phyloP scores from a whole-genome alignment of 2,797 vertebrate species.

The Cephalopachus bancanus region DNA sequence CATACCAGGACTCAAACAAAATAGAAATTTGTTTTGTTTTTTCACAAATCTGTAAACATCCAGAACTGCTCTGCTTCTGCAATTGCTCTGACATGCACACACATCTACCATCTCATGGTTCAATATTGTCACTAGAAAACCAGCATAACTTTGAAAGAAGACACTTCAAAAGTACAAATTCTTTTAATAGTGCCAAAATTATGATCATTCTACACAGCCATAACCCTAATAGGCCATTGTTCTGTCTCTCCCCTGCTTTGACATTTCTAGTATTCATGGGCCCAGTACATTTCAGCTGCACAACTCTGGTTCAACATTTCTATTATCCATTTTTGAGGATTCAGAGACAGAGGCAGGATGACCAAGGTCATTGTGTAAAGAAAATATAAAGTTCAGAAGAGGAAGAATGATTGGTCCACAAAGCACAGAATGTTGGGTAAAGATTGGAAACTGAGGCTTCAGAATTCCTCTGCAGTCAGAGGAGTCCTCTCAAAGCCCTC shows the following conservation, averaged over 20 bases:
- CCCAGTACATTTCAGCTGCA: no score
- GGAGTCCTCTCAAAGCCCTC: neutral
- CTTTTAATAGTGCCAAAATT: neutral
- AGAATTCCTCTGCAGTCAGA: neutral
- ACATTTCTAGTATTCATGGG: neutral
- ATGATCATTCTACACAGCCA: neutral
- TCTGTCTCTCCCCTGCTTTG: neutral
- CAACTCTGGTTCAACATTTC: neutral
- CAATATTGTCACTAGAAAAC: neutral
- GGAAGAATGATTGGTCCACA: neutral
- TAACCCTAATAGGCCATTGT: neutral
- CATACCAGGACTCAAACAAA: neutral
- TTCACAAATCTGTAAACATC: neutral
- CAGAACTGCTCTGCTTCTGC: neutral
- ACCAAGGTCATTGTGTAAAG: neutral
- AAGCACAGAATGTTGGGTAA: neutral
- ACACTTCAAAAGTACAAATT: neutral
- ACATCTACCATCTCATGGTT: neutral
- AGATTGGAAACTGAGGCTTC: neutral
- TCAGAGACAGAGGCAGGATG: neutral
- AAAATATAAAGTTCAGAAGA: slow-evolving; percentile 22
- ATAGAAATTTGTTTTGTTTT: neutral
- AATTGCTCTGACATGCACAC: neutral
- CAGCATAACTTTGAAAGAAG: slow-evolving; percentile 10
- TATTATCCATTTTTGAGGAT: neutral